Base-by-base conservation (phyloP, 2,797 vertebrate species). In the Luscinia megarhynchos region DNA sequence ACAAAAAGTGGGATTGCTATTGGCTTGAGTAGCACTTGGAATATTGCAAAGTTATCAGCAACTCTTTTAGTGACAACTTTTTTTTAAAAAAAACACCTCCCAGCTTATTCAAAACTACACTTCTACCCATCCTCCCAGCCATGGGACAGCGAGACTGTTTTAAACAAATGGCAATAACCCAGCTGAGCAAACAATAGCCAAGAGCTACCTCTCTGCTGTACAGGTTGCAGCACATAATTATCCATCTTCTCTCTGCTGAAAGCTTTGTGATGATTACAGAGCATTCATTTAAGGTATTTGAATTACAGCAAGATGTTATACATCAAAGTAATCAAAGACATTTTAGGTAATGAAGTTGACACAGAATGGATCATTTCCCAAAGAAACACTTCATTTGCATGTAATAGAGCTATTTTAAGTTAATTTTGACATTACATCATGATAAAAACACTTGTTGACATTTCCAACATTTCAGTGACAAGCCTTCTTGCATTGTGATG, bases 281-380 rank as follows among this genome's bases (percentile, higher is more conserved):
- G 74, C 54, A 34, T 55, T 94, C 82, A 48, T 95, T 87, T 84
- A 73, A 78, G 38, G 32, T 32, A 57, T 80, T 48, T 73, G 80
- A 93, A 88, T 93, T 94, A 84, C 78, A 82, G 79, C 87, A 63
- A 55, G 74, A 70, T 45, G 40, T 84, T 93, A 40, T 38, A 63
- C 48, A 91, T 92, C 50, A 72, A 73, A 84, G 69, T 73, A 96
- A 96, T 91, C 95, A 91, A 90, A 94, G 81, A 77, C 54, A 90
- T 81, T 95, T 96, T 86, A 91, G 69, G 80, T 87, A 95, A 95
- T 77, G 66, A 96, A 89, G 89, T 80, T 94, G 90, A 95, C 26
- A 87, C n/a, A 79, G 76, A 83, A 87, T 5, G 34, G 74, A 89
- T 87, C 19, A 9, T 68, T 80, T 91, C 94, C 67, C 62, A 90